Conservation (phyloP, 2,113 vertebrate species). For the Nycticorax nycticorax region DNA sequence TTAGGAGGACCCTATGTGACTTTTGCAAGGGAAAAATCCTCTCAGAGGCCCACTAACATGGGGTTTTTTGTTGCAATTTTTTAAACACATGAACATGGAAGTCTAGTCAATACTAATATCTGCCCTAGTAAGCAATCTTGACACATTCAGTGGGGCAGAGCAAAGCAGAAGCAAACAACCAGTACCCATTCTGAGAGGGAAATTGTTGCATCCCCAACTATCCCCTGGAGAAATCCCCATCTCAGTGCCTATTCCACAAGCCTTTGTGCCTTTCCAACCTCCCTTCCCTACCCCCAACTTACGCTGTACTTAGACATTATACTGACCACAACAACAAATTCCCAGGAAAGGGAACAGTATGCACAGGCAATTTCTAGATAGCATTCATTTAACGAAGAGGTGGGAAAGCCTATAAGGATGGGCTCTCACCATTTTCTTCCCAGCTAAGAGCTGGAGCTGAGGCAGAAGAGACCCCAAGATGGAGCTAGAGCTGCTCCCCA, state of each 20-base stretch:
- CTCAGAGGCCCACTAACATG: not conserved
- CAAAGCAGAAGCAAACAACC: not conserved
- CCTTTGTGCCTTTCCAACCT: not conserved
- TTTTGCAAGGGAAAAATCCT: not conserved
- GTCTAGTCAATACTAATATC: not conserved
- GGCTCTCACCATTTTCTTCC: not conserved
- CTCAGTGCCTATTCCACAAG: not conserved
- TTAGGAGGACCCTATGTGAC: not conserved
- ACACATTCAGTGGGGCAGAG: not conserved
- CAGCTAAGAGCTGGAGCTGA: not conserved
- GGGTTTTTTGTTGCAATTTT: not conserved
- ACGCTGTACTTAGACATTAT: fast-evolving
- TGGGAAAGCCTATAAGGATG: not conserved
- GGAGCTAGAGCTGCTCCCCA: not conserved
- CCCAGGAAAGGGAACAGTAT: not conserved
- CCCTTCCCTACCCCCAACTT: fast-evolving
- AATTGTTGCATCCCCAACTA: not conserved
- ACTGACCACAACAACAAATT: not conserved
- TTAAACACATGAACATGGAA: not conserved
- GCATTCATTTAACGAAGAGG: not conserved
- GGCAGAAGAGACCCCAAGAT: not conserved
- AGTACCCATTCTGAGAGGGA: not conserved
- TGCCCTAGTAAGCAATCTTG: not conserved
- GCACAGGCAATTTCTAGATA: not conserved
- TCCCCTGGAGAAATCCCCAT: not conserved